These are phyloP conservation scores for Amphiprion clarkii DNA, from an alignment of 2,797 vertebrate species.

Conservation along the genomic window DNA sequence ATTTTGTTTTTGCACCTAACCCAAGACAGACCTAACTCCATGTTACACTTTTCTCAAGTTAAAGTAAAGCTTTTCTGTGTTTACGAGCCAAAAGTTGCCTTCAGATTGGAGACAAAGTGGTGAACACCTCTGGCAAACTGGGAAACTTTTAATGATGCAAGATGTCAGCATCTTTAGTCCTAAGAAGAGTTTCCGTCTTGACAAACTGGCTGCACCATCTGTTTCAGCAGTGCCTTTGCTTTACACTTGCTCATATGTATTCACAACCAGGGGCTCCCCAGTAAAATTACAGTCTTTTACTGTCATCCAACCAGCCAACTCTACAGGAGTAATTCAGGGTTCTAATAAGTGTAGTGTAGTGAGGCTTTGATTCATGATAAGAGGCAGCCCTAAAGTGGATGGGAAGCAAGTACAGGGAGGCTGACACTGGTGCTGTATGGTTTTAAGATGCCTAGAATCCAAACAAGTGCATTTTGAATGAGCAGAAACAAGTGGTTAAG, in stretches of 20 bases:
- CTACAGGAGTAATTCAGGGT: neutral
- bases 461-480: neutral
- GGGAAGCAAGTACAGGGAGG: neutral
- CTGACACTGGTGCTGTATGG: neutral
- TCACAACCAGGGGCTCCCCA: neutral
- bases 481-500: neutral
- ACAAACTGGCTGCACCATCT: neutral
- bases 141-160: neutral
- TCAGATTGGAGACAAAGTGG: neutral
- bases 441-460: neutral
- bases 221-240: neutral
- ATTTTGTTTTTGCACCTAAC: no score
- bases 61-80: no score
- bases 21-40: no score
- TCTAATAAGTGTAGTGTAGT: neutral
- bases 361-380: slow-evolving; percentile 3
- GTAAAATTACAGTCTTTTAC: slow-evolving; percentile 5
- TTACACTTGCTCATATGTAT: neutral
- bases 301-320: neutral
- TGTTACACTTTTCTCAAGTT: no score
- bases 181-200: neutral
- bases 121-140: neutral
- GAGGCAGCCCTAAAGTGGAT: neutral
- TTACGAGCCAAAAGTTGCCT: neutral
- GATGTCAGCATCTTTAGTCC: neutral